phyloP scores from a whole-genome alignment of 1,140 invertebrate species.

The Drosophila pachea region DNA sequence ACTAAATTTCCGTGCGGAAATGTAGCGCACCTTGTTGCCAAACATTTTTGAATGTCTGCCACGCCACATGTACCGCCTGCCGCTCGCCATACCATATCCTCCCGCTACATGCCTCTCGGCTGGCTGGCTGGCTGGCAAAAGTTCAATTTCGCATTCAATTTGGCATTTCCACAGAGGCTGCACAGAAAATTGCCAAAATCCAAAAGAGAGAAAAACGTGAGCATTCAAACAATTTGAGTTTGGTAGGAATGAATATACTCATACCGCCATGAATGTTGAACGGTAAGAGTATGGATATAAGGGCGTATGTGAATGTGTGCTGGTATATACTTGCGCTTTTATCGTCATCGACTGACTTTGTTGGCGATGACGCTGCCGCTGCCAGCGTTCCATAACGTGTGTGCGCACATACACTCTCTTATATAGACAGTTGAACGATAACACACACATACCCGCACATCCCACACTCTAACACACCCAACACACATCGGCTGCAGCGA shows the following conservation, averaged over 20 bases:
- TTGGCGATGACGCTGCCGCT: constrained; percentile 18
- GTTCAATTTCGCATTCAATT: constrained; percentile 76
- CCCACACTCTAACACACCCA: constrained; percentile 20
- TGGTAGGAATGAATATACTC: constrained; percentile 8
- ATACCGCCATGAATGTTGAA: constrained; percentile 17
- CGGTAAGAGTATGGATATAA: constrained; percentile 7
- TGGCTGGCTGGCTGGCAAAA: constrained; percentile 49
- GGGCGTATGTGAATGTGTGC: not conserved
- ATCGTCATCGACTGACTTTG: constrained; percentile 61
- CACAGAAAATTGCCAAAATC: constrained; percentile 37
- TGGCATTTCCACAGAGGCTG: constrained; percentile 62
- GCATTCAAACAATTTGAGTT: constrained; percentile 62
- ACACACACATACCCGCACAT: constrained; percentile 37
- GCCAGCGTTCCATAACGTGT: constrained; percentile 15
- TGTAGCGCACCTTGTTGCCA: constrained; percentile 37
- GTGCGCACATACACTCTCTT: constrained; percentile 11
- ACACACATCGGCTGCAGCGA: constrained; percentile 37
- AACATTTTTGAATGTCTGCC: constrained; percentile 16
- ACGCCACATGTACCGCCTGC: not conserved
- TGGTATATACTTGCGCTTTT: constrained; percentile 47
- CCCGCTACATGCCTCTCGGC: not conserved
- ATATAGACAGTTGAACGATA: constrained; percentile 62
- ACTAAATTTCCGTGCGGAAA: constrained; percentile 67
- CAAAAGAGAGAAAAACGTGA: constrained; percentile 22
- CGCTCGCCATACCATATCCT: not conserved